These are phyloP conservation scores for Sminthurinus aureus DNA, from an alignment of 2,888 invertebrate genomes.

Conservation along the genomic window DNA sequence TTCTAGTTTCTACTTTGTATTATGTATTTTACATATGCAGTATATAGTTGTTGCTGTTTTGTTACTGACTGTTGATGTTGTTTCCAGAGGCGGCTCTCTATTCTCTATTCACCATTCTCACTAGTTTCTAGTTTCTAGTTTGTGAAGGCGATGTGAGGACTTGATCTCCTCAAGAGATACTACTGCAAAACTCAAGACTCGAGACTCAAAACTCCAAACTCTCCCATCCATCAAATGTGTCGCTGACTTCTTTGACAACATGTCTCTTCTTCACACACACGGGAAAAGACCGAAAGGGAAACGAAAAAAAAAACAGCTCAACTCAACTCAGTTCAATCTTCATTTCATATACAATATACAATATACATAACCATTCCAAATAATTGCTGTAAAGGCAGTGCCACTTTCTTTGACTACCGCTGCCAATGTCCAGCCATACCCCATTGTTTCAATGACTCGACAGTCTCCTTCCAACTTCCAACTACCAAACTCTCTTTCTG, in stretches of 20 bases:
- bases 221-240: slow-evolving; percentile 60
- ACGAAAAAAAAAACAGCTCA: not conserved
- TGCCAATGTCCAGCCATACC: slow-evolving; percentile 16
- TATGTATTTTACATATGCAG: no score
- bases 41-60: not conserved
- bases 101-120: not conserved
- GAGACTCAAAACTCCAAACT: no score
- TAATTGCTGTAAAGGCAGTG: not conserved
- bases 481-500: no score
- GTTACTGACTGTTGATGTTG: slow-evolving; percentile 32
- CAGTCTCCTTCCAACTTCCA: slow-evolving; percentile 7
- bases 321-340: no score
- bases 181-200: slow-evolving; percentile 57
- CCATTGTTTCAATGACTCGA: slow-evolving; percentile 37
- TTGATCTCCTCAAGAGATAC: slow-evolving; percentile 59
- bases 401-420: no score
- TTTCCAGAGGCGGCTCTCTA: slow-evolving; percentile 54
- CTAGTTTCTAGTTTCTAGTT: no score
- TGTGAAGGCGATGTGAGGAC: slow-evolving; percentile 30
- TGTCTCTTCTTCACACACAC: slow-evolving; percentile 14
- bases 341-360: not conserved
- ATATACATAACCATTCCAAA: not conserved
- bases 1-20: not conserved
- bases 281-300: not conserved
- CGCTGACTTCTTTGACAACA: slow-evolving; percentile 60